phyloP scores from a whole-genome alignment of 2,113 vertebrate genomes.

The Sakesphorus luctuosus region DNA sequence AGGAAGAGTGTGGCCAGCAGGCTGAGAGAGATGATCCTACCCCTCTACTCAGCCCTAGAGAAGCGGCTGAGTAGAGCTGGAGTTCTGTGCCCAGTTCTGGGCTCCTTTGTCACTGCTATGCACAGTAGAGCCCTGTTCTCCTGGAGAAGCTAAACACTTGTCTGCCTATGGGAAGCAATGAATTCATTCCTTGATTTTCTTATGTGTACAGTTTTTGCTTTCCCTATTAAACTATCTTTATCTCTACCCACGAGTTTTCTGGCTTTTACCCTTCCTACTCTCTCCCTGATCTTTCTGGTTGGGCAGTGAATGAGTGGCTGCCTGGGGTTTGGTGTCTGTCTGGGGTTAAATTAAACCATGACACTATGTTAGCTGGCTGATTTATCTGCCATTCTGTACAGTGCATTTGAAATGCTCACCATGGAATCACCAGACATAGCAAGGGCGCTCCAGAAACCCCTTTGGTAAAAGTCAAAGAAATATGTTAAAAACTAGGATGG shows the following conservation, averaged over 20 bases:
- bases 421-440: neutral
- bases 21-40: neutral
- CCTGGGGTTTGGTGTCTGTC: no score
- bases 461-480: neutral
- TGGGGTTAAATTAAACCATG: neutral
- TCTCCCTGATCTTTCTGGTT: neutral
- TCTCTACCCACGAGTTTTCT: neutral
- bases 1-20: neutral
- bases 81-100: neutral
- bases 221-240: neutral
- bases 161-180: neutral
- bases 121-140: rapidly evolving
- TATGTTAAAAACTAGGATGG: neutral
- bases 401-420: neutral
- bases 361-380: no score
- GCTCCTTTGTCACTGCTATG: rapidly evolving
- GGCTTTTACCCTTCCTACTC: neutral
- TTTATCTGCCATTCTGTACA: neutral
- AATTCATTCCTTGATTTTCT: neutral
- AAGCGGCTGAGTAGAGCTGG: neutral
- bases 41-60: neutral
- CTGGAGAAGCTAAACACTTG: no score
- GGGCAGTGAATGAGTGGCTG: rapidly evolving
- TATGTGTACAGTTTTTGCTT: neutral
- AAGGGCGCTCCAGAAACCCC: neutral